Base-by-base conservation (phyloP, 1,140 invertebrate species). In the Rhagoletis zephyria region DNA sequence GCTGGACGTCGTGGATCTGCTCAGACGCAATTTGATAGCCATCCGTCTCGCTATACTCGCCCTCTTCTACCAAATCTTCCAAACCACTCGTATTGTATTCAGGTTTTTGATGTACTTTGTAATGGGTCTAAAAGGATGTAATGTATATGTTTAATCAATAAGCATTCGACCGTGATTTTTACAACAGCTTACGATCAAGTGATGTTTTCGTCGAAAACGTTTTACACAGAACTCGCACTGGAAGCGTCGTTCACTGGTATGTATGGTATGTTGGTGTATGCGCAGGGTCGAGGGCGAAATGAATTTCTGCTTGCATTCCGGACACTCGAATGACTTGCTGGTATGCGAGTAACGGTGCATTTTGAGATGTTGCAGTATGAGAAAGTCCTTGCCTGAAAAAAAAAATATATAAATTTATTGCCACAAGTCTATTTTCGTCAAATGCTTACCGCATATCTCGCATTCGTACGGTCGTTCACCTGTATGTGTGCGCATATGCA, bases 401-500 rank as follows among this genome's bases (percentile, higher is more conserved):
- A 12, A 65, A 51, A 87, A 85, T 65, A 16, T 64, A 10, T 45
- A 48, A 67, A n/a, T 7, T 7, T 81, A 48, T 88, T 14, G 19
- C 10, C 14, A 48, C 14, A 16, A 19, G n/a, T 42, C n/a, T 88
- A 14, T 60, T 59, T 4, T 14, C 1, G 4, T 42, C 45, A 87
- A 48, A 19, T 12, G 4, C 65, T 81, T 87, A 87, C 88, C 88
- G 63, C 88, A 89, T 61, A 89, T 87, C 56, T 90, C 87, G 88
- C 90, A 91, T n/a, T 87, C 87, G 88, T 88, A 90, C 1, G 86
- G 88, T 7, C 88, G 67, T 42, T 89, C 87, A 61, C 86, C 88
- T 12, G 87, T 90, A 74, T 91, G 91, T 16, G 85, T 19, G n/a
- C 90, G 89, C 65, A 86, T 88, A 65, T 91, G 91, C 9, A 90